phyloP scores from a whole-genome alignment of 2,797 vertebrate genomes.

The Apodemus agrarius region DNA sequence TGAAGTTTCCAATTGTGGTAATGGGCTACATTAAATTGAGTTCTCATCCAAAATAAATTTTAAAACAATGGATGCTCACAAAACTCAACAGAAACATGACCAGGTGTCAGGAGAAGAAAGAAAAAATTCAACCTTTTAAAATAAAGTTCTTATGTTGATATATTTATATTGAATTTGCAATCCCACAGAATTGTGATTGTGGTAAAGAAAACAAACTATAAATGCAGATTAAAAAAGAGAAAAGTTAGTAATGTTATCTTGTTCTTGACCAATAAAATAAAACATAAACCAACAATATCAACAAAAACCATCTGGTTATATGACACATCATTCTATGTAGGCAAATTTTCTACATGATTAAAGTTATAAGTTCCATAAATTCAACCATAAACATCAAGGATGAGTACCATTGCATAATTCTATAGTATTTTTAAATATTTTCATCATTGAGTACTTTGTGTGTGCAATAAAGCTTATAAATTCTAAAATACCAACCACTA shows the following conservation, averaged over 20 bases:
- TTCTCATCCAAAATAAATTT: not conserved
- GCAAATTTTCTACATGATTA: not conserved
- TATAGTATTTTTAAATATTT: not conserved
- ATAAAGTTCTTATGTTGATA: not conserved
- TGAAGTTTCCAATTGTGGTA: not conserved
- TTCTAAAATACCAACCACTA: not conserved
- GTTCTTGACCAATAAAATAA: not conserved
- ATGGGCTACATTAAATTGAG: not conserved
- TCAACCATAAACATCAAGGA: not conserved
- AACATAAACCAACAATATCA: not conserved
- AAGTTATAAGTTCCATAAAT: not conserved
- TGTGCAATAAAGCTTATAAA: not conserved
- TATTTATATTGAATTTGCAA: not conserved
- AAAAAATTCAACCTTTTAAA: not conserved
- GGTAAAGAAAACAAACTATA: not conserved
- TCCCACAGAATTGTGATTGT: not conserved
- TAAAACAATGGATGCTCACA: not conserved
- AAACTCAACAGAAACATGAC: not conserved
- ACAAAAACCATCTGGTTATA: not conserved
- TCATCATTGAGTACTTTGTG: not conserved
- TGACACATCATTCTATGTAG: not conserved
- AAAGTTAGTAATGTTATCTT: not conserved
- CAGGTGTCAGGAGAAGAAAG: not conserved
- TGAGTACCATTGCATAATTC: not conserved
- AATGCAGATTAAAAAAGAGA: not conserved